phyloP scores from a whole-genome alignment of 2,113 vertebrate genomes.

The Chaetura pelagica region DNA sequence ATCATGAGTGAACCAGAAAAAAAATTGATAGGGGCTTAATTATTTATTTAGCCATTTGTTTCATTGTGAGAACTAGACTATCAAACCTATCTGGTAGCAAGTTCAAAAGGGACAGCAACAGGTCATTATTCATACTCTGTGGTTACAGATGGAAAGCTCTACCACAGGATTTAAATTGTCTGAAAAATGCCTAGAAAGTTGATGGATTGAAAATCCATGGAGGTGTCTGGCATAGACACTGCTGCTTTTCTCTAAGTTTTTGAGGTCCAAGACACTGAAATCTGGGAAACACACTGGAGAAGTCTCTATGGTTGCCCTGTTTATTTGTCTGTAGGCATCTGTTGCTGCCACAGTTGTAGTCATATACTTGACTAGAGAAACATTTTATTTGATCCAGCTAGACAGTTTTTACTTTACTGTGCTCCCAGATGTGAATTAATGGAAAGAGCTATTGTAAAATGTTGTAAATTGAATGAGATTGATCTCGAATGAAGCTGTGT shows the following conservation, averaged over 20 bases:
- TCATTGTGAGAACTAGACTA: not conserved
- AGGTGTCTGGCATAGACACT: not conserved
- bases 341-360: not conserved
- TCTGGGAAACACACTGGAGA: not conserved
- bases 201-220: not conserved
- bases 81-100: not conserved
- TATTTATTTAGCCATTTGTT: not conserved
- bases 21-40: not conserved
- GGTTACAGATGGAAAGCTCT: not conserved
- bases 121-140: not conserved
- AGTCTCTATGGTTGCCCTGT: not conserved
- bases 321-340: not conserved
- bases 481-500: constrained; percentile 32
- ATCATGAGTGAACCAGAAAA: not conserved
- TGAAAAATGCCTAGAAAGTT: not conserved
- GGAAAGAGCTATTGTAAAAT: constrained; percentile 1
- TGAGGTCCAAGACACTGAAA: not conserved
- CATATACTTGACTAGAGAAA: not conserved
- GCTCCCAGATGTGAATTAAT: constrained; percentile 12
- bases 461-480: not conserved
- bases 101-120: not conserved
- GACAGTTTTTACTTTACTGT: not conserved
- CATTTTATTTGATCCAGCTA: not conserved
- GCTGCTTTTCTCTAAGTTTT: not conserved
- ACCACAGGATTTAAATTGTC: not conserved